phyloP scores from a whole-genome alignment of 2,113 vertebrate genomes.

The Pygoscelis antarcticus region DNA sequence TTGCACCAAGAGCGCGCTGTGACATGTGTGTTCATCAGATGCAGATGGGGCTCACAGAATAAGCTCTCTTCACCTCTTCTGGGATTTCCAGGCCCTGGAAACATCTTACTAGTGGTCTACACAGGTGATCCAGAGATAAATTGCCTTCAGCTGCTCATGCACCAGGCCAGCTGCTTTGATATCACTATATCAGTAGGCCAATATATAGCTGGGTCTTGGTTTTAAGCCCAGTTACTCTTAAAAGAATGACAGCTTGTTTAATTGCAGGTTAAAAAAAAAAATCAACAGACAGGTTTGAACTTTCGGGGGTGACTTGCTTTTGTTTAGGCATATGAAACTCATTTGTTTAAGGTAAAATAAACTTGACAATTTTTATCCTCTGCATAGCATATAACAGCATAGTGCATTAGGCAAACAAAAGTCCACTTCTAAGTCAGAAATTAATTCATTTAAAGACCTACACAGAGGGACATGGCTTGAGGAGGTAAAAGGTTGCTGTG shows the following conservation, averaged over 20 bases:
- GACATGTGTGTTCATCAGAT: neutral
- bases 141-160: neutral
- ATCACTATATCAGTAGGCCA: neutral
- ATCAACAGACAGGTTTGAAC: neutral
- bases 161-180: neutral
- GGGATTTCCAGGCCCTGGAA: neutral
- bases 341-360: neutral
- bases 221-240: neutral
- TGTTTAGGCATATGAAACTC: neutral
- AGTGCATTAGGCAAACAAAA: neutral
- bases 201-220: neutral
- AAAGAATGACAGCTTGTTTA: neutral
- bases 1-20: neutral
- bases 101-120: neutral
- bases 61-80: neutral
- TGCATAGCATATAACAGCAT: rapidly evolving
- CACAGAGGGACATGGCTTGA: neutral
- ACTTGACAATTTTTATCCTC: neutral
- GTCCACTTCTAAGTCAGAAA: neutral
- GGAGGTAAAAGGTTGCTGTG: neutral
- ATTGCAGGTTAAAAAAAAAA: neutral
- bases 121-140: neutral
- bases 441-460: neutral
- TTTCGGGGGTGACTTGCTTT: neutral
- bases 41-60: neutral